phyloP scores from a whole-genome alignment of 2,797 vertebrate species.

The Scleropages formosus region DNA sequence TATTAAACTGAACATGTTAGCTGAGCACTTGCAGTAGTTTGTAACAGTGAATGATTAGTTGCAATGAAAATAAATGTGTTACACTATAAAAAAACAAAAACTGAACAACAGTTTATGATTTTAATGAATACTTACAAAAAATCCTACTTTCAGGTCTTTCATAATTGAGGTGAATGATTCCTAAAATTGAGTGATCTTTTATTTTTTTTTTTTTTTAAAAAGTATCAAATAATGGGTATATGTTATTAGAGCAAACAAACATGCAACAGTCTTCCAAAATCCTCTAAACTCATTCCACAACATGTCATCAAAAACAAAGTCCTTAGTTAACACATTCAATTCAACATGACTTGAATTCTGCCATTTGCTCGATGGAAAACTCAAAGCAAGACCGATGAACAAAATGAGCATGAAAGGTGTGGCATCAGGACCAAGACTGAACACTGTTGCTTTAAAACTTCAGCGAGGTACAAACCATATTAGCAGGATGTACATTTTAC shows the following conservation, averaged over 20 bases:
- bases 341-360: not conserved
- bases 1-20: too few relatives aligned
- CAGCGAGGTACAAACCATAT: not conserved
- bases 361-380: not conserved
- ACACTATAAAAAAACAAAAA: too few relatives aligned
- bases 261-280: conserved; percentile 14
- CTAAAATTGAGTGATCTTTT: not conserved
- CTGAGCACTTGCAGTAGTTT: not conserved
- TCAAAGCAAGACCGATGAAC: too few relatives aligned
- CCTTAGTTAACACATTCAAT: not conserved
- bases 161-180: not conserved
- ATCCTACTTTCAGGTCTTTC: too few relatives aligned
- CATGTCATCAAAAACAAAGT: not conserved
- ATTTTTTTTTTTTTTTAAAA: too few relatives aligned
- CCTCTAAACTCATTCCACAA: conserved; percentile 17
- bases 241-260: too few relatives aligned
- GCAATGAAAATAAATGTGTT: too few relatives aligned
- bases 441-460: not conserved
- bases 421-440: too few relatives aligned
- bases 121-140: not conserved
- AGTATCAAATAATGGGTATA: not conserved
- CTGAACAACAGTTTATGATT: too few relatives aligned
- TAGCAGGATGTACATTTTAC: not conserved
- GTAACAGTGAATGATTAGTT: not conserved
- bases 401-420: too few relatives aligned